Evolutionary conservation across 37 sponge, comb jelly and placozoan genomes (phyloP).

Genomic region (Haliclona indistincta): DNA sequence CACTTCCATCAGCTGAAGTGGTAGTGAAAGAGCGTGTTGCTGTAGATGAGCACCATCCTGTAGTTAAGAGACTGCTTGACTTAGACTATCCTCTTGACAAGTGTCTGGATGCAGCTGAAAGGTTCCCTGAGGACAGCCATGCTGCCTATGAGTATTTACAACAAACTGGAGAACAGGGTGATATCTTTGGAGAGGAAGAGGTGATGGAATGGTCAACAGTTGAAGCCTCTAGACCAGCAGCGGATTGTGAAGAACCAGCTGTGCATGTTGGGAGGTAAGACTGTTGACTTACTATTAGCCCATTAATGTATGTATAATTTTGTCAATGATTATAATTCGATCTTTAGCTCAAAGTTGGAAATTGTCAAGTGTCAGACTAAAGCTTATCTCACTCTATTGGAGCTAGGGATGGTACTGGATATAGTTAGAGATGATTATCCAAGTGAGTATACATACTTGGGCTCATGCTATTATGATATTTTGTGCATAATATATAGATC

Average conservation of each 20-base stretch:
- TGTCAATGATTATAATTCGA: not conserved
- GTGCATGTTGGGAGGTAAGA: no score
- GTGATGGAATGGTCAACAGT: not conserved
- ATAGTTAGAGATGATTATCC: not conserved
- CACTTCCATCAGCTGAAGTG: not conserved
- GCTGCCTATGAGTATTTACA: no score
- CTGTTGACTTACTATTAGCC: no score
- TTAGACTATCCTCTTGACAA: slow-evolving; percentile 3
- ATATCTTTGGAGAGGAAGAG: no score
- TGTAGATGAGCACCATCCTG: slow-evolving; percentile 21
- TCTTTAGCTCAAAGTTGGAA: not conserved
- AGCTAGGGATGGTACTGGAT: slow-evolving; percentile 10
- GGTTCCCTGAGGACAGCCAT: not conserved
- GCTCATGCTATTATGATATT: not conserved
- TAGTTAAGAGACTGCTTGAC: slow-evolving; percentile 16
- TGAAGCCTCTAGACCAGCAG: not conserved
- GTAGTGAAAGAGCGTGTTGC: not conserved
- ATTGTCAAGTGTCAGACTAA: not conserved
- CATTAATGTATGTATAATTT: no score
- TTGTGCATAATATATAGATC: slow-evolving; percentile 5
- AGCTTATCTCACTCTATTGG: not conserved
- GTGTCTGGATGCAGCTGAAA: slow-evolving; percentile 17
- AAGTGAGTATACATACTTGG: not conserved
- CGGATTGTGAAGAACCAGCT: no score
- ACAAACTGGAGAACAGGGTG: no score